Evolutionary conservation across 2,888 invertebrate genomes (phyloP).

Genomic region (Nymphalis polychloros): DNA sequence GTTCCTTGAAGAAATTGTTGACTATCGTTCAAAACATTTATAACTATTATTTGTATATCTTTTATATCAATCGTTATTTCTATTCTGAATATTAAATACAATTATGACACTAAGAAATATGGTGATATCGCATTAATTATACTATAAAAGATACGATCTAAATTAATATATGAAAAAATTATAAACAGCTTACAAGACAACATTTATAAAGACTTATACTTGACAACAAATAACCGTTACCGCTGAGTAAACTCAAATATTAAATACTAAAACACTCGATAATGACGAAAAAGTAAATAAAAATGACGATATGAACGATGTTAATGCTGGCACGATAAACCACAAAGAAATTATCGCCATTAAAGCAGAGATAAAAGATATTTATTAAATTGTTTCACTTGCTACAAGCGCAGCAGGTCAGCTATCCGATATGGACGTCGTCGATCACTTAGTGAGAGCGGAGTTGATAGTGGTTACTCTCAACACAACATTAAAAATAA

Average conservation of each 20-base stretch:
- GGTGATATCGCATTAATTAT: slow-evolving; percentile 1
- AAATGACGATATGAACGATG: slow-evolving; percentile 45
- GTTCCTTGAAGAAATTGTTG: slow-evolving; percentile 64
- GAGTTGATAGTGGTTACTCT: slow-evolving; percentile 42
- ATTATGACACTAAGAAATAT: slow-evolving; percentile 23
- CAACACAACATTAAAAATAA: slow-evolving; percentile 41
- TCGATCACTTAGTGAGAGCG: slow-evolving; percentile 55
- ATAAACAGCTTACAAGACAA: not conserved
- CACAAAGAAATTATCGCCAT: slow-evolving; percentile 71
- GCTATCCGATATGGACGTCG: slow-evolving; percentile 52
- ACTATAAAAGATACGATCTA: not conserved
- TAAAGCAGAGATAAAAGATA: slow-evolving; percentile 53
- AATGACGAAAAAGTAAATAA: slow-evolving; percentile 17
- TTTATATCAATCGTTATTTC: slow-evolving; percentile 21
- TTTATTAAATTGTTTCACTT: slow-evolving; percentile 58
- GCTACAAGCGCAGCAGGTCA: slow-evolving; percentile 55
- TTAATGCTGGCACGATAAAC: slow-evolving; percentile 52
- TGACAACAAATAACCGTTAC: not conserved
- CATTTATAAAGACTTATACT: not conserved
- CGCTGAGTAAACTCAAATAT: not conserved
- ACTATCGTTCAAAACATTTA: slow-evolving; percentile 45
- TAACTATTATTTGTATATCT: slow-evolving; percentile 38
- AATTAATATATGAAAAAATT: not conserved
- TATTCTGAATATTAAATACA: slow-evolving; percentile 14
- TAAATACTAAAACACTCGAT: slow-evolving; percentile 8